Evolutionary conservation across 2,888 invertebrate species (phyloP), one percentile per base, ranked within the genome.

Genomic region (Dromius quadrimaculatus): DNA sequence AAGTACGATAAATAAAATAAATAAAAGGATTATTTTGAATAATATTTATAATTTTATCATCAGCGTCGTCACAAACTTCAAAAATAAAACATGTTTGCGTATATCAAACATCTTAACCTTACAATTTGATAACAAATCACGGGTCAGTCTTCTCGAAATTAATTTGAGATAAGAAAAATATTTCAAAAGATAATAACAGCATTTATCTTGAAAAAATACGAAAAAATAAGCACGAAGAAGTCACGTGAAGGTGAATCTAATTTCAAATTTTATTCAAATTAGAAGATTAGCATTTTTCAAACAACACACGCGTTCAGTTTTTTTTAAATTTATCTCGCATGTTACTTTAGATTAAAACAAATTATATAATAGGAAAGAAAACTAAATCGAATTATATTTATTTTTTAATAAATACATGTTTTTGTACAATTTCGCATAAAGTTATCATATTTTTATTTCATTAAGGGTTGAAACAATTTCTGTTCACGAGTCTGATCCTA

Each of bases 221-320:
- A n/a, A 59, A 9, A 59, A 41, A 41, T 4, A 34, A 68, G 1
- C 59, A 68, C 34, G 57, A 17, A 43, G 32, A 43, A 43, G 28
- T 43, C 59, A 68, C 68, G 68, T 68, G 68, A 66, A 66, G 66
- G 28, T 59, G 32, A 68, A 59, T 59, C 68, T 13, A 45, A 43
- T 66, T 66, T 17, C 28, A 22, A 45, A 23, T 57, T 57, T 57
- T 15, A 17, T 17, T 11, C 5, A 57, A 57, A 23, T n/a, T 45
- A 9, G 13, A 11, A 47, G 47, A 47, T 47, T 47, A 47, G 20
- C 4, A 23, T 11, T 47, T 47, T 36, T 47, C 19, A 45, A 8
- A 2, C 9, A 9, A 36, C 11, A 20, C 9, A 47, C 22, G 22
- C 19, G 13, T 47, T 8, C 17, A 20, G 47, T 47, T 47, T 22